These are phyloP conservation scores for Scomberomorus guttatus DNA, from an alignment of 2,797 vertebrate species.

Conservation along the genomic window DNA sequence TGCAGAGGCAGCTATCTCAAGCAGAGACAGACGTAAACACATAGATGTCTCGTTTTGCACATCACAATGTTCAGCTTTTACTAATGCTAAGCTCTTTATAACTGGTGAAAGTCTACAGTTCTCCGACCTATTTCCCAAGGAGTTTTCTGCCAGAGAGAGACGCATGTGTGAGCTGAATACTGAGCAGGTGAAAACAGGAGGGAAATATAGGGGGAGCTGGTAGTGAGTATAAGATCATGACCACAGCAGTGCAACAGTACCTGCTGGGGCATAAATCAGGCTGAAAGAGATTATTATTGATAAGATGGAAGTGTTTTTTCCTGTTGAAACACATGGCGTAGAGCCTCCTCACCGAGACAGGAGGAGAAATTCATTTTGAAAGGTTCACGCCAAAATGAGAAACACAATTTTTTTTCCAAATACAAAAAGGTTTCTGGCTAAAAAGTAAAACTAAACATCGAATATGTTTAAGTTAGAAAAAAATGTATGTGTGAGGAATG, in stretches of 20 bases:
- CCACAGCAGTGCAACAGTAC: slow-evolving; percentile 47
- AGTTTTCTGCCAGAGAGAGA: slow-evolving; percentile 43
- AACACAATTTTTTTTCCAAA: slow-evolving; percentile 2
- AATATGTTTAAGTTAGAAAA: background rate
- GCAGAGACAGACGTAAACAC: slow-evolving; percentile 41
- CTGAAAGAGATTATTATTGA: slow-evolving; percentile 60
- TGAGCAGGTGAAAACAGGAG: slow-evolving; percentile 61
- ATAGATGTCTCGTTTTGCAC: slow-evolving; percentile 54
- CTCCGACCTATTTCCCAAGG: slow-evolving; percentile 62
- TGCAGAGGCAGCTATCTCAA: slow-evolving; percentile 23
- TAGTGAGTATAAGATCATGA: slow-evolving; percentile 48
- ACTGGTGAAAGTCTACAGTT: slow-evolving; percentile 38
- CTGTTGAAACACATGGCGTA: slow-evolving; percentile 28
- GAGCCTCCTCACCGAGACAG: slow-evolving; percentile 1
- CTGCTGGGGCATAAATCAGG: slow-evolving; percentile 61
- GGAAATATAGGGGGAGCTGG: slow-evolving; percentile 16
- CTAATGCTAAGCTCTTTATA: slow-evolving; percentile 59
- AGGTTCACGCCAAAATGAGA: slow-evolving; percentile 1
- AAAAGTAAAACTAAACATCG: background rate
- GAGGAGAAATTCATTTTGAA: slow-evolving; percentile 39
- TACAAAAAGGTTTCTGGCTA: background rate
- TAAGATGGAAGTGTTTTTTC: slow-evolving; percentile 47
- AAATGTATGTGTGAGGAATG: background rate
- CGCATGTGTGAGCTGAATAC: slow-evolving; percentile 70
- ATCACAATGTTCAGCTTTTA: slow-evolving; percentile 41